Conservation (phyloP, 2,888 invertebrate genomes). For the Prenolepis imparis region DNA sequence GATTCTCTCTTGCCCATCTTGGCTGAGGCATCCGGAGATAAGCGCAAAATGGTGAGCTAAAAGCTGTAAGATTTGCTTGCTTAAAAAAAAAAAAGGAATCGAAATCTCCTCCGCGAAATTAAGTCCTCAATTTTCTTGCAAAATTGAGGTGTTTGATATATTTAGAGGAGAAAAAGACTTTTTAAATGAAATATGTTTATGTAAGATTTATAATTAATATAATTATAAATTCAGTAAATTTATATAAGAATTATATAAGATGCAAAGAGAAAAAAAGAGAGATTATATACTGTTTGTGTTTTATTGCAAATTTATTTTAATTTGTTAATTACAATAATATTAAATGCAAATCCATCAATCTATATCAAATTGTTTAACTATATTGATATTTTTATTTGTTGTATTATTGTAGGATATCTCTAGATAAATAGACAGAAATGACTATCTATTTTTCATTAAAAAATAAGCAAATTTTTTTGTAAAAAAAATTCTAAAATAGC, state of each 20-base stretch:
- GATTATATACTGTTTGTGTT: background rate
- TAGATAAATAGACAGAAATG: background rate
- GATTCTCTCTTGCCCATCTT: background rate
- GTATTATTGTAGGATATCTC: background rate
- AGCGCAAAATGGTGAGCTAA: constrained; percentile 13
- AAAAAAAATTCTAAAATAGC: background rate
- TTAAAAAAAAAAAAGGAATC: background rate
- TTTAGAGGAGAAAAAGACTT: background rate
- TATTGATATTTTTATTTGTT: too few species aligned
- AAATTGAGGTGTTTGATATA: background rate
- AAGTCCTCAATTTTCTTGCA: constrained; percentile 22
- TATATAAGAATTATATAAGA: background rate
- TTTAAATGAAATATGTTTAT: constrained; percentile 9
- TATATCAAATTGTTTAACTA: too few species aligned
- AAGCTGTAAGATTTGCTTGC: constrained; percentile 7
- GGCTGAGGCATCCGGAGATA: background rate
- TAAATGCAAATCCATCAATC: too few species aligned
- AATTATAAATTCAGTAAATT: too few species aligned
- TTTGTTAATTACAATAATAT: background rate
- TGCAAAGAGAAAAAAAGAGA: background rate
- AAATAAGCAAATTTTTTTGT: background rate
- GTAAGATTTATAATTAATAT: too few species aligned
- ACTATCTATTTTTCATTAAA: background rate
- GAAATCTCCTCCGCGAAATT: constrained; percentile 10
- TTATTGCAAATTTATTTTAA: background rate